Base-by-base conservation (phyloP, 2,888 invertebrate species). In the Drosophila falleni region DNA sequence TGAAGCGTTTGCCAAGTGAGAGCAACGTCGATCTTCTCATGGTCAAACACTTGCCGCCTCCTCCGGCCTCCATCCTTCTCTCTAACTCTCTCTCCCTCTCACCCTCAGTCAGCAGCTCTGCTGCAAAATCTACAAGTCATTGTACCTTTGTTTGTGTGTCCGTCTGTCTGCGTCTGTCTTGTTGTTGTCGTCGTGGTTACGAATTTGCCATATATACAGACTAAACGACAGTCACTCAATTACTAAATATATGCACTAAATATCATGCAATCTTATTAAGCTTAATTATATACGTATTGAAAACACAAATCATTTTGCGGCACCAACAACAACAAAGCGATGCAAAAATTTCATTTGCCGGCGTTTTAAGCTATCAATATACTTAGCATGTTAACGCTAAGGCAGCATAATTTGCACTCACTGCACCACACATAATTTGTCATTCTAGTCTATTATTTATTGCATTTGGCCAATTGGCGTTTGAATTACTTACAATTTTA, bases 71-170 rank as follows among this genome's bases (percentile, higher is more conserved):
- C 37, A 5, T 8, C n/a, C 11, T 6, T 13, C 15, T 3, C 44
- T 13, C n/a, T 23, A 3, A 1, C 23, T 5, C 29, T 9, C n/a
- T 8, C 13, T 13, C 15, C 1, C 35, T 5, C n/a, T 4, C 11
- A 3, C 2, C 9, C 29, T 54, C 42, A 37, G 39, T 44, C 51
- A 41, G 37, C 63, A 54, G 53, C 69, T 44, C 44, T 71, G 13
- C 15, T 60, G 64, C 64, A 77, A 86, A 86, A 82, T 89, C 80
- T 89, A 86, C 86, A 86, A 86, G 86, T 86, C 86, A 86, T 86
- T 87, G 80, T 78, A 74, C 66, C 59, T 68, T 73, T 78, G 81
- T 78, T 87, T 77, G 61, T 66, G 58, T 66, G 59, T 58, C 63
- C 64, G 59, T 58, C 63, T 39, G 67, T 56, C 59, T 11, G 51